Evolutionary conservation across 1,140 invertebrate genomes (phyloP).

Genomic region (Orius laevigatus): DNA sequence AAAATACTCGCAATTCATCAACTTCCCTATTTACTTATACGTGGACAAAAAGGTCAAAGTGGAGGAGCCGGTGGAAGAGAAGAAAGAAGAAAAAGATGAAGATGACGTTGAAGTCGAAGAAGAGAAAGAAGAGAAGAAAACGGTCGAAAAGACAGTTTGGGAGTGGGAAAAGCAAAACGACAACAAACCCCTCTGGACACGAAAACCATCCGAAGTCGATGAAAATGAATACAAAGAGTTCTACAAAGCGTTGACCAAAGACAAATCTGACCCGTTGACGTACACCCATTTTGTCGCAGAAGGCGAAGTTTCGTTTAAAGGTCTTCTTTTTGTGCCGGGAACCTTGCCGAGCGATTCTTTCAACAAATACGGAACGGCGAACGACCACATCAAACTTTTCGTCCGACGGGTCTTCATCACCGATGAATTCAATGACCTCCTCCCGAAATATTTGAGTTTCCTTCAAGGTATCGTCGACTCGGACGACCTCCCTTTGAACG

Average conservation of each 20-base stretch:
- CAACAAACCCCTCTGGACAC: slow-evolving; percentile 93
- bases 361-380: slow-evolving; percentile 85
- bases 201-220: slow-evolving; percentile 71
- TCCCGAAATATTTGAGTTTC: slow-evolving; percentile 95
- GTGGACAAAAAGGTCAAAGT: slow-evolving; percentile 57
- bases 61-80: slow-evolving; percentile 54
- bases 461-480: slow-evolving; percentile 94
- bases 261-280: slow-evolving; percentile 66
- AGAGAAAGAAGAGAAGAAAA: slow-evolving; percentile 79
- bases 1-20: slow-evolving; percentile 99
- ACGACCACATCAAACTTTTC: slow-evolving; percentile 91
- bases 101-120: slow-evolving; percentile 43
- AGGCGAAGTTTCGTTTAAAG: slow-evolving; percentile 97
- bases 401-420: slow-evolving; percentile 97
- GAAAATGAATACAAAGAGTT: slow-evolving; percentile 87
- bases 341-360: slow-evolving; percentile 82
- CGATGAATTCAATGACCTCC: slow-evolving; percentile 98
- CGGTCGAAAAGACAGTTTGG: slow-evolving; percentile 91
- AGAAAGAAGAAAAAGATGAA: slow-evolving; percentile 34
- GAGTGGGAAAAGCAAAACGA: slow-evolving; percentile 96
- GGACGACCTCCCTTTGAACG: slow-evolving; percentile 97
- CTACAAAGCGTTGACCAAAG: slow-evolving; percentile 88
- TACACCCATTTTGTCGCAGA: slow-evolving; percentile 95
- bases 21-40: slow-evolving; percentile 97
- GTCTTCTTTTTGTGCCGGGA: slow-evolving; percentile 82